Conservation (phyloP, 2,113 vertebrate species). For the Pseudopodoces humilis region DNA sequence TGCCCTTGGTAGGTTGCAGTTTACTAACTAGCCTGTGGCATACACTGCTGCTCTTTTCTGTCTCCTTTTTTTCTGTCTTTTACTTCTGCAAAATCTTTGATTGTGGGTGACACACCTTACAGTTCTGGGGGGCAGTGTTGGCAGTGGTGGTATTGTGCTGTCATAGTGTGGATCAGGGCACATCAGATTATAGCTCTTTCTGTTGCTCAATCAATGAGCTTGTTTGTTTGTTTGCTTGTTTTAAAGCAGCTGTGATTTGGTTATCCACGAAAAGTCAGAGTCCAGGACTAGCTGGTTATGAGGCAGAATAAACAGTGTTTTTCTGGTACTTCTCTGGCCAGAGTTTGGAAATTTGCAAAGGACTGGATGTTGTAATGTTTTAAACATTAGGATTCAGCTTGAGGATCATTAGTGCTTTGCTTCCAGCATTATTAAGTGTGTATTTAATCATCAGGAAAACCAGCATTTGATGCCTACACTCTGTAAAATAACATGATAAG, state of each 20-base stretch:
- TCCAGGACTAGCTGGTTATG: neutral
- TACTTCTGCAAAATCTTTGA: neutral
- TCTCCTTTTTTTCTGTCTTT: neutral
- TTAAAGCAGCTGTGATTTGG: neutral
- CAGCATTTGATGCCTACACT: neutral
- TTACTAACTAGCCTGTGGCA: neutral
- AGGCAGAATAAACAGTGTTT: neutral
- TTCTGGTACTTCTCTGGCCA: neutral
- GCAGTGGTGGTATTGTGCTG: neutral
- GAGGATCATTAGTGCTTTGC: neutral
- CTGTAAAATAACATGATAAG: neutral
- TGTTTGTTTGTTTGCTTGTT: neutral
- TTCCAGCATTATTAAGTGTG: neutral
- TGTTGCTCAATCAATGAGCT: neutral
- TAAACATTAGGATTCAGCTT: neutral
- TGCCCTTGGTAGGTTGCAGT: neutral
- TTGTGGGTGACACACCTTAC: neutral
- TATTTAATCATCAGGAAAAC: neutral
- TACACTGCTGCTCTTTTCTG: neutral
- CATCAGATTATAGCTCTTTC: neutral
- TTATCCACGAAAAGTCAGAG: neutral
- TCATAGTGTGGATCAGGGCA: neutral
- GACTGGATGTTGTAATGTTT: neutral
- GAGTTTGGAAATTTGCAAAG: neutral
- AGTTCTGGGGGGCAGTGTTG: accelerated